Percentiles rank a stretch among this genome's conserved stretches.
These are phyloP conservation scores for Phytoseiulus persimilis DNA, from an alignment of 2,888 invertebrate species.

Conservation along the genomic window DNA sequence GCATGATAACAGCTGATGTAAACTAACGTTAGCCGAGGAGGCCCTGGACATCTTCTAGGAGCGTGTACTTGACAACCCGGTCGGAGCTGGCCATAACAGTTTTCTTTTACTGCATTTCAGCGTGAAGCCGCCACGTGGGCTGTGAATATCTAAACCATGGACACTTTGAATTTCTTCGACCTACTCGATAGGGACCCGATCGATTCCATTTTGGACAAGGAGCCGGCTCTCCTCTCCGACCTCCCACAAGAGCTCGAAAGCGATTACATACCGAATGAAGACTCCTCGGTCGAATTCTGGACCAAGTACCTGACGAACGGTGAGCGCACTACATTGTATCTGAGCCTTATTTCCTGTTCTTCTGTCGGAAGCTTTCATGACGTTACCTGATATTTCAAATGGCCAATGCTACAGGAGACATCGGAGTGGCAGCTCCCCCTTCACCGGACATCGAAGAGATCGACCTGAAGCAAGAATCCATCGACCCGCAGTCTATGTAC, in stretches of 20 bases:
- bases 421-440: neutral
- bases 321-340: no score
- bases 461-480: constrained; percentile 9
- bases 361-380: neutral
- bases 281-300: constrained; percentile 27
- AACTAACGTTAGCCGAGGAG: neutral
- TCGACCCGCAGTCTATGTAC: constrained; percentile 22
- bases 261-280: constrained; percentile 34
- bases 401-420: neutral
- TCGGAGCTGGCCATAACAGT: neutral
- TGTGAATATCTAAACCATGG: neutral
- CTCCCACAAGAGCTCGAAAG: constrained; percentile 10
- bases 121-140: neutral
- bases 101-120: neutral
- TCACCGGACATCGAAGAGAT: constrained; percentile 26
- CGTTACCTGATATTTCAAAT: neutral
- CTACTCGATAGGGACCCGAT: constrained; percentile 28
- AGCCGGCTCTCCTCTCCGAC: constrained; percentile 24
- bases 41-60: neutral
- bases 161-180: constrained; percentile 30
- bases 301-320: constrained; percentile 28
- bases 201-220: constrained; percentile 31
- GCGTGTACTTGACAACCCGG: neutral
- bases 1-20: neutral
- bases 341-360: no score